These are phyloP conservation scores for Porphyrio hochstetteri DNA, from an alignment of 2,113 vertebrate genomes.

Conservation along the genomic window DNA sequence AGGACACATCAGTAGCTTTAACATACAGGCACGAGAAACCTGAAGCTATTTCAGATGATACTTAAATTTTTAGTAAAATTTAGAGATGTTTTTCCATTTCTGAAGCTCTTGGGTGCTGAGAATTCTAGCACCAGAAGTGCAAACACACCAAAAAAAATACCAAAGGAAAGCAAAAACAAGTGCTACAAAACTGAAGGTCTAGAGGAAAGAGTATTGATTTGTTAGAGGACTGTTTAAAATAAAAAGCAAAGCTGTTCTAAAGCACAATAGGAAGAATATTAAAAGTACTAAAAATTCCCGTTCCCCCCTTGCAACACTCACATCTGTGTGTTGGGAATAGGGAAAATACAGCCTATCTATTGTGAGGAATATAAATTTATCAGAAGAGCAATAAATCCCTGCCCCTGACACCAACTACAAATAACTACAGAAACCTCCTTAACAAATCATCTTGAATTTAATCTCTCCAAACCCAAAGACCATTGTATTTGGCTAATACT, in stretches of 20 bases:
- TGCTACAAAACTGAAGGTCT: background rate
- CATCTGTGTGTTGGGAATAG: background rate
- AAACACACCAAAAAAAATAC: background rate
- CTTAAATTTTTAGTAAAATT: background rate
- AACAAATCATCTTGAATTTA: conserved; percentile 46
- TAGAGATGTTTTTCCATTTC: background rate
- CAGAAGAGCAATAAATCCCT: conserved; percentile 22
- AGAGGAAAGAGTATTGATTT: background rate
- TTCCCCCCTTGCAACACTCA: background rate
- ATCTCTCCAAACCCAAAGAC: conserved; percentile 27
- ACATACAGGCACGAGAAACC: background rate
- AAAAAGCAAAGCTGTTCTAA: conserved; percentile 2
- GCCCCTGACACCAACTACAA: conserved; percentile 29
- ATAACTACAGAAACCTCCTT: background rate
- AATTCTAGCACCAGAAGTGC: background rate
- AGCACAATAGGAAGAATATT: conserved; percentile 20
- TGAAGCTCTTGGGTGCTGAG: background rate
- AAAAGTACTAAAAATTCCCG: conserved; percentile 50
- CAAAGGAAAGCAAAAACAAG: background rate
- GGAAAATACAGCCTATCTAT: background rate
- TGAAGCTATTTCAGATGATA: background rate
- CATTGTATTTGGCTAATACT: background rate
- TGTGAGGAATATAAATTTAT: conserved; percentile 34
- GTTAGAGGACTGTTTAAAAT: background rate
- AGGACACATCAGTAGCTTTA: background rate